Evolutionary conservation across 2,113 vertebrate species (phyloP).

Genomic region (Peromyscus leucopus): DNA sequence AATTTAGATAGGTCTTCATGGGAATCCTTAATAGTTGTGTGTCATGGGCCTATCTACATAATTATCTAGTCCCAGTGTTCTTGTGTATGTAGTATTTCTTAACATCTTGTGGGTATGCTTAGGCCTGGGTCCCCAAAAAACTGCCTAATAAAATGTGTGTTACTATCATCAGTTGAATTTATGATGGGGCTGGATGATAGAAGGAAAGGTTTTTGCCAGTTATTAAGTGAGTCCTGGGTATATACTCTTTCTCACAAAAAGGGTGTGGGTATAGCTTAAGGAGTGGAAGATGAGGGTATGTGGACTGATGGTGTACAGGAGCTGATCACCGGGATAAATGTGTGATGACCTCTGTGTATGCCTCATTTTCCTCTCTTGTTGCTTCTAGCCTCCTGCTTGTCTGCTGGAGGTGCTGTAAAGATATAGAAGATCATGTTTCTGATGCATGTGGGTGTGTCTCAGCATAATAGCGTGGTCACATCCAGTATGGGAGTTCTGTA

Average conservation of each 20-base stretch:
- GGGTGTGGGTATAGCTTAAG: not conserved
- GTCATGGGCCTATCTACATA: not conserved
- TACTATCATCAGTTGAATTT: constrained; percentile 28
- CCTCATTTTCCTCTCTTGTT: constrained; percentile 39
- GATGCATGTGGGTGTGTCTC: constrained; percentile 37
- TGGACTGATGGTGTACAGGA: not conserved
- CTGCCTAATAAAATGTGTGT: constrained; percentile 41
- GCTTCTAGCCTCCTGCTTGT: constrained; percentile 46
- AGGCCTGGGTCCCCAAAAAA: not conserved
- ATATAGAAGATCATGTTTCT: constrained; percentile 53
- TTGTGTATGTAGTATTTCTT: not conserved
- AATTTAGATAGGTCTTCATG: not conserved
- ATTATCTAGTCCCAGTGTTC: not conserved
- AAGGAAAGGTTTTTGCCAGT: constrained; percentile 37
- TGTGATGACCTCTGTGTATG: not conserved
- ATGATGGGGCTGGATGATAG: constrained; percentile 40
- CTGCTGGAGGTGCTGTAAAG: not conserved
- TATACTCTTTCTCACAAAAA: constrained; percentile 23
- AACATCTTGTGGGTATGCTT: not conserved
- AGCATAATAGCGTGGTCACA: not conserved
- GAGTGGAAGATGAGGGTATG: not conserved
- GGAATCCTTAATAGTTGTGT: not conserved
- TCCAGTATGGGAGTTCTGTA: constrained; percentile 21
- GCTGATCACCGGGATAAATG: not conserved
- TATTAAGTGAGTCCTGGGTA: constrained; percentile 18